Conservation (phyloP, 2,113 vertebrate species). For the Sciurus niger region DNA sequence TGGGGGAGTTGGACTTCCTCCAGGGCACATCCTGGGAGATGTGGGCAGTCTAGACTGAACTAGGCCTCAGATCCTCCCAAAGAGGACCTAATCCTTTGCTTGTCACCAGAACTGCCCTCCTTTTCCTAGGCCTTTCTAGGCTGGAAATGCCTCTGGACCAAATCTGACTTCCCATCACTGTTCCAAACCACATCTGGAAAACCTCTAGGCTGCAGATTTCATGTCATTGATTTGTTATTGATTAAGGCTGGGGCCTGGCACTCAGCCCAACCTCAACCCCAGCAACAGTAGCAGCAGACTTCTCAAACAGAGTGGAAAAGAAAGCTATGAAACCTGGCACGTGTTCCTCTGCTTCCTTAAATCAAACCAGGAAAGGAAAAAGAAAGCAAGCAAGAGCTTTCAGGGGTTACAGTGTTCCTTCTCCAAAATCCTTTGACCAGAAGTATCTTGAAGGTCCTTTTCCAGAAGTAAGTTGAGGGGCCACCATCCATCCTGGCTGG, state of each 20-base stretch:
- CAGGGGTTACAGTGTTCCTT: neutral
- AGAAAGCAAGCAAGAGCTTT: neutral
- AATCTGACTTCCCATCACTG: neutral
- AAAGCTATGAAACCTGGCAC: neutral
- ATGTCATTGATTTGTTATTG: constrained; percentile 9
- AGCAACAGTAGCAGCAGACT: neutral
- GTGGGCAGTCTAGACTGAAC: neutral
- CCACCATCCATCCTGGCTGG: neutral
- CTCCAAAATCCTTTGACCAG: neutral
- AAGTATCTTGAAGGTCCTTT: neutral
- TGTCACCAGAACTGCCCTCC: neutral
- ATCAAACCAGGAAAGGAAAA: neutral
- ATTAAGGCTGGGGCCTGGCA: neutral
- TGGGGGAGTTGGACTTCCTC: neutral
- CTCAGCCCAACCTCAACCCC: neutral
- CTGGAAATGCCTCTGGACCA: neutral
- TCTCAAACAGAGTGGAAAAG: constrained; percentile 4
- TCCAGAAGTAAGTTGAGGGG: neutral
- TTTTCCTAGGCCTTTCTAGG: neutral
- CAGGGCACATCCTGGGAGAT: neutral
- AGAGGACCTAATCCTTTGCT: neutral
- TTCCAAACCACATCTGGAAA: constrained; percentile 23
- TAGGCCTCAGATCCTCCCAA: neutral
- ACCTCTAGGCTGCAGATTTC: neutral
- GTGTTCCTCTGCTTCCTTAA: neutral